phyloP scores from a whole-genome alignment of 2,797 vertebrate species.

The Diglossa cyanea region DNA sequence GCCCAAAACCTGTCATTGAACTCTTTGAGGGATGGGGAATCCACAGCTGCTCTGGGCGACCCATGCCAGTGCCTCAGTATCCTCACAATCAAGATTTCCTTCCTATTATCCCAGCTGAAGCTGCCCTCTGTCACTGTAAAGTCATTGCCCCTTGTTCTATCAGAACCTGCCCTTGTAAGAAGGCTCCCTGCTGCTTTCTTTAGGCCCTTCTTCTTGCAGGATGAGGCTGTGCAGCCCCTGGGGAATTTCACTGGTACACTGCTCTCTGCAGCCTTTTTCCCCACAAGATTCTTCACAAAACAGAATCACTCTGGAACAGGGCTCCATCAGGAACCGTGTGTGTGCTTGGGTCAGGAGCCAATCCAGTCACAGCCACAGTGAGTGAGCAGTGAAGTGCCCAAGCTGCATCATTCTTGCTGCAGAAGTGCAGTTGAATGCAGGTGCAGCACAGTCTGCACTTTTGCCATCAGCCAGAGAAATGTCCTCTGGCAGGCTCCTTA shows the following conservation, averaged over 20 bases:
- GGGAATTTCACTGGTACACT: neutral
- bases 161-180: neutral
- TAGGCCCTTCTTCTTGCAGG: rapidly evolving
- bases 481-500: neutral
- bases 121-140: neutral
- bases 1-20: neutral
- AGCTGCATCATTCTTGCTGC: neutral
- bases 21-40: neutral
- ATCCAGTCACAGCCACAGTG: neutral
- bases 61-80: neutral
- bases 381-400: neutral
- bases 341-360: neutral
- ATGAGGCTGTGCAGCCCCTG: neutral
- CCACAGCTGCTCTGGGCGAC: neutral
- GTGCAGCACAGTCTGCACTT: neutral
- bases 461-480: neutral
- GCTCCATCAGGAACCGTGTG: neutral
- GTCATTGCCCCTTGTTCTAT: rapidly evolving
- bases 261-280: neutral
- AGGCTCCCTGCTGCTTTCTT: neutral
- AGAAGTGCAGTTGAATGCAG: neutral
- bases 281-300: neutral
- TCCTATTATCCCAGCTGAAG: neutral
- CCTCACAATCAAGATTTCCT: neutral
- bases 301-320: neutral